Evolutionary conservation across 2,113 vertebrate genomes (phyloP).

Genomic region (Malurus melanocephalus): DNA sequence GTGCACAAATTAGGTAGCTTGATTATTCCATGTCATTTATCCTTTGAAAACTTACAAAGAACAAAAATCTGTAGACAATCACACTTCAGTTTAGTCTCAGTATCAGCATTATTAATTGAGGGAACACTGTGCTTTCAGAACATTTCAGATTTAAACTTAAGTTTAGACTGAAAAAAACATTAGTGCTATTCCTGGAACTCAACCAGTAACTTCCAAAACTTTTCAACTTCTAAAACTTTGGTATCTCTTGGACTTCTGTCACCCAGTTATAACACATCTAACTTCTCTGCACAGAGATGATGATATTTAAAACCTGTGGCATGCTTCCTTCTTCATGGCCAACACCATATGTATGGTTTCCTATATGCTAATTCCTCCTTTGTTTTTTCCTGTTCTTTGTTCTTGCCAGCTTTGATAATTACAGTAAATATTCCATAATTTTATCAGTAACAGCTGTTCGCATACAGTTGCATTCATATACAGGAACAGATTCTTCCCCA

Average conservation of each 20-base stretch:
- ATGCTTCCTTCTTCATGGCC: neutral
- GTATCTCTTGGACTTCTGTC: neutral
- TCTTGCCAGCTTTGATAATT: neutral
- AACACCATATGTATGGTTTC: neutral
- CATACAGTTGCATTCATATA: neutral
- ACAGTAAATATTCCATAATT: constrained; percentile 28
- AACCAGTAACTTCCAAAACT: neutral
- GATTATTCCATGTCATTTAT: neutral
- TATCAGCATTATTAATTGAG: neutral
- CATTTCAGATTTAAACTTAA: neutral
- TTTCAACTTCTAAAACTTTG: neutral
- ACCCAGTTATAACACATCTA: neutral
- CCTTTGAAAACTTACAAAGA: neutral
- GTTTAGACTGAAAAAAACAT: neutral
- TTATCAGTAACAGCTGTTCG: constrained; percentile 45
- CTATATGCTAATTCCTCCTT: neutral
- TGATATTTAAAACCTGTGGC: neutral
- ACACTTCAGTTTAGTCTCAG: neutral
- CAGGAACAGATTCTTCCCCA: constrained; percentile 2
- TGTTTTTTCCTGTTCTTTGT: neutral
- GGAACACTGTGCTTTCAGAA: neutral
- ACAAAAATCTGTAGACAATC: neutral
- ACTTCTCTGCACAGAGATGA: neutral
- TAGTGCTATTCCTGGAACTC: constrained; percentile 14
- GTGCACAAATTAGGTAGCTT: neutral